Evolutionary conservation across 1,140 invertebrate genomes (phyloP), one percentile per base, ranked within the genome.

Genomic region (Ganaspis sp.): DNA sequence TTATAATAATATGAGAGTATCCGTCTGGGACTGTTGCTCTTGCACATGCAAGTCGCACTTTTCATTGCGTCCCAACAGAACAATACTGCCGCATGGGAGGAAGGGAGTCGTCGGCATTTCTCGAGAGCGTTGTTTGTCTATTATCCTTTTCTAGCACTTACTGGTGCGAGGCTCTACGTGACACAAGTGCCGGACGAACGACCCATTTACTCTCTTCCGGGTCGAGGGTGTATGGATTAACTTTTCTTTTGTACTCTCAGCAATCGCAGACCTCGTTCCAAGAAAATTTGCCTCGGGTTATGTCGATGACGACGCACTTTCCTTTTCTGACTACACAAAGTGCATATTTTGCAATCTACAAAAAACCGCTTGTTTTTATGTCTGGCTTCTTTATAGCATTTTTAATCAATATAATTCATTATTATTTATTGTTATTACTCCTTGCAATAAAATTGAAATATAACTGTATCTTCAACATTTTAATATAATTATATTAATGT

Each of bases 1-100:
- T 64, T 64, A 64, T 64, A 64, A 64, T 64, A 64, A 64, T 64
- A 64, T 64, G 58, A 64, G 58, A 64, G 23, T 64, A 34, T 64
- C 26, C 58, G 54, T 64, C 21, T 58, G 3, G 9, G n/a, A 17
- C 45, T 17, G 4, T 49, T 17, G n/a, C 29, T 34, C 2, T 3
- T n/a, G 17, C 45, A 49, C 45, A 49, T 49, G n/a, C 6, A 49
- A 49, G 45, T 49, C 11, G 21, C 21, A 15, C 42, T 49, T 49
- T 49, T 49, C 42, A 49, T 49, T 49, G 54, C 54, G 19, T 17
- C 53, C 8, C 19, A 54, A 11, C 1, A 54, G 53, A 21, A 54
- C 53, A 54, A 54, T 54, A 54, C 17, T 54, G 53, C 19, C 53
- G 17, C 21, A 11, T 21, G 45, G n/a, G 15, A 17, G 12, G 12